phyloP scores from a whole-genome alignment of 2,888 invertebrate genomes.

The Lordiphosa fenestrarum region DNA sequence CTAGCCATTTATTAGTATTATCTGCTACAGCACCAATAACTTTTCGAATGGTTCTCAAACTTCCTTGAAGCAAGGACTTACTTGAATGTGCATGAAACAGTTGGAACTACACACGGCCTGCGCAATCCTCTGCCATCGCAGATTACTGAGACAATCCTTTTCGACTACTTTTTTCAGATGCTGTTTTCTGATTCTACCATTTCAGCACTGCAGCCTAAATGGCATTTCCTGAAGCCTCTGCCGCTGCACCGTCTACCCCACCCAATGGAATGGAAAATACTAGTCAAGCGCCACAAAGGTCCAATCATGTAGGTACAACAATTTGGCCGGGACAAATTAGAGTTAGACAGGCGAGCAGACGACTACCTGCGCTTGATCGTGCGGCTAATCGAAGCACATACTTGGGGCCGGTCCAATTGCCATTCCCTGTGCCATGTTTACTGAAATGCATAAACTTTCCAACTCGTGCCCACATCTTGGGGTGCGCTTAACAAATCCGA shows the following conservation, averaged over 20 bases:
- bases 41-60: too few species aligned
- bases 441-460: conserved; percentile 29
- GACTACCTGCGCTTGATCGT: too few species aligned
- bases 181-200: conserved; percentile 13
- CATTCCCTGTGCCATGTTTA: background rate
- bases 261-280: conserved; percentile 15
- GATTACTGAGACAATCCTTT: too few species aligned
- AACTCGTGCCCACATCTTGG: conserved; percentile 16
- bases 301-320: conserved; percentile 18
- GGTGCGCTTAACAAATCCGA: conserved; percentile 28
- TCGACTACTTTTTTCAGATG: too few species aligned
- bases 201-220: conserved; percentile 31
- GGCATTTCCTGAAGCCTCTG: conserved; percentile 31
- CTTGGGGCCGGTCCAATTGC: too few species aligned
- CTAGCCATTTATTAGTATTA: too few species aligned
- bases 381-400: conserved; percentile 1
- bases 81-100: too few species aligned
- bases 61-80: too few species aligned
- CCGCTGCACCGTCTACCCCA: conserved; percentile 27
- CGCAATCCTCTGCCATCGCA: too few species aligned
- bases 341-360: conserved; percentile 21
- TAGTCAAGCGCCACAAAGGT: conserved; percentile 10
- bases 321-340: conserved; percentile 8
- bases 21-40: too few species aligned
- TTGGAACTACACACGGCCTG: too few species aligned